phyloP scores from a whole-genome alignment of 1,140 invertebrate genomes.

The Solen grandis region DNA sequence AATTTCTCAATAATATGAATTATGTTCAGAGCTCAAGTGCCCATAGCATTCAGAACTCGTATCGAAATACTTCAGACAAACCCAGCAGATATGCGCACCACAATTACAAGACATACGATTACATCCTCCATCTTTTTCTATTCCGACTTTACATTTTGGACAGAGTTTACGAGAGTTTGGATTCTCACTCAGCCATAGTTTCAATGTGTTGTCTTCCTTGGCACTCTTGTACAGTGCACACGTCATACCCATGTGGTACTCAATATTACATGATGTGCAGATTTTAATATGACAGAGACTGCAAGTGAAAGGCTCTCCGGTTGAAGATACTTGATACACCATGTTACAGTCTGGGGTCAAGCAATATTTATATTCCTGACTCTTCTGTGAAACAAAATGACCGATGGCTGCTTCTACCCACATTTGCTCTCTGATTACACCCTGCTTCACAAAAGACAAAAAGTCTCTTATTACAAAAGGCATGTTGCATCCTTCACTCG shows the following conservation, averaged over 20 bases:
- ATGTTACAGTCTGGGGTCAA: slow-evolving; percentile 70
- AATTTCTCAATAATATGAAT: slow-evolving; percentile 26
- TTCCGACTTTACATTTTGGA: slow-evolving; percentile 65
- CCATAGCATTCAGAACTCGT: slow-evolving; percentile 57
- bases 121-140: slow-evolving; percentile 72
- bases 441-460: slow-evolving; percentile 29
- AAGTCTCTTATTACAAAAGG: slow-evolving; percentile 66
- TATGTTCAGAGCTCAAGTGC: slow-evolving; percentile 62
- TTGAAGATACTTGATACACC: slow-evolving; percentile 63
- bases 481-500: slow-evolving; percentile 63
- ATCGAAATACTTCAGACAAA: slow-evolving; percentile 60
- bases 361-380: slow-evolving; percentile 65
- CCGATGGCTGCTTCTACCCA: slow-evolving; percentile 57
- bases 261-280: slow-evolving; percentile 68
- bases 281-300: slow-evolving; percentile 60
- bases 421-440: slow-evolving; percentile 30
- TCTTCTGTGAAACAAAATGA: slow-evolving; percentile 58
- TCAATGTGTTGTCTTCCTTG: slow-evolving; percentile 30
- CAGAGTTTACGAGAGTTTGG: slow-evolving; percentile 61
- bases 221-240: slow-evolving; percentile 64
- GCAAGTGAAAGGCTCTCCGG: slow-evolving; percentile 62
- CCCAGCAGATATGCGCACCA: slow-evolving; percentile 69
- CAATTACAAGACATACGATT: slow-evolving; percentile 63
- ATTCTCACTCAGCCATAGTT: slow-evolving; percentile 56
- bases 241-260: slow-evolving; percentile 69